These are phyloP conservation scores for Melanotaenia trifasciata DNA, from an alignment of 2,797 vertebrate genomes.

Conservation along the genomic window DNA sequence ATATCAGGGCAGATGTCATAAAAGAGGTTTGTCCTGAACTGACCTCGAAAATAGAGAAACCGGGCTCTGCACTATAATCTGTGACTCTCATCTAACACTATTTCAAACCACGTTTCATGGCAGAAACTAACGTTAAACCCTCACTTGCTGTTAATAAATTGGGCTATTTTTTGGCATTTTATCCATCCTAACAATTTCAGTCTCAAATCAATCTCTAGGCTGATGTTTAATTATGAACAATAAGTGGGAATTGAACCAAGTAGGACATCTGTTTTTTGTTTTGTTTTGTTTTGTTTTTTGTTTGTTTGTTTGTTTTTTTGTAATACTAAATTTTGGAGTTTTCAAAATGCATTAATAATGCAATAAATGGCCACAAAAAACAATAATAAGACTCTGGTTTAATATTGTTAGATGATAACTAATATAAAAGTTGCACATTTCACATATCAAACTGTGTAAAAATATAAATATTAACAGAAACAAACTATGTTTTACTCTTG, in stretches of 20 bases:
- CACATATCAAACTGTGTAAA: too few species aligned
- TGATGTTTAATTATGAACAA: too few species aligned
- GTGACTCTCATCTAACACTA: constrained; percentile 3
- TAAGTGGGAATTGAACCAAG: too few species aligned
- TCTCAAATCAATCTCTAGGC: not conserved
- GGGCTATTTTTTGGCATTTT: not conserved
- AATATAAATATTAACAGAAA: too few species aligned
- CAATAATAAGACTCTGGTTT: too few species aligned
- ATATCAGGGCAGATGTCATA: constrained; percentile 43
- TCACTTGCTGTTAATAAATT: not conserved
- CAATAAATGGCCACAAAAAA: too few species aligned
- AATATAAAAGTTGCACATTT: too few species aligned
- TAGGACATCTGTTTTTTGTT: too few species aligned
- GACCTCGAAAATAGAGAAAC: constrained; percentile 35
- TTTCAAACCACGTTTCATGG: constrained; percentile 12
- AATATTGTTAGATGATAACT: too few species aligned
- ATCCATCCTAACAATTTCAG: not conserved
- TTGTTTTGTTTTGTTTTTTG: not conserved
- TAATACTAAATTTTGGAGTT: not conserved
- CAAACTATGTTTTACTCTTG: too few species aligned
- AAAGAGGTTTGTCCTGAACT: constrained; percentile 41
- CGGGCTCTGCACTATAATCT: constrained; percentile 7
- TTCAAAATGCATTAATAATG: too few species aligned
- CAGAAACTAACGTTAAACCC: not conserved
- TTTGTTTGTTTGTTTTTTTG: not conserved